Conservation (phyloP, 2,797 vertebrate species). For the Bucorvus abyssinicus region DNA sequence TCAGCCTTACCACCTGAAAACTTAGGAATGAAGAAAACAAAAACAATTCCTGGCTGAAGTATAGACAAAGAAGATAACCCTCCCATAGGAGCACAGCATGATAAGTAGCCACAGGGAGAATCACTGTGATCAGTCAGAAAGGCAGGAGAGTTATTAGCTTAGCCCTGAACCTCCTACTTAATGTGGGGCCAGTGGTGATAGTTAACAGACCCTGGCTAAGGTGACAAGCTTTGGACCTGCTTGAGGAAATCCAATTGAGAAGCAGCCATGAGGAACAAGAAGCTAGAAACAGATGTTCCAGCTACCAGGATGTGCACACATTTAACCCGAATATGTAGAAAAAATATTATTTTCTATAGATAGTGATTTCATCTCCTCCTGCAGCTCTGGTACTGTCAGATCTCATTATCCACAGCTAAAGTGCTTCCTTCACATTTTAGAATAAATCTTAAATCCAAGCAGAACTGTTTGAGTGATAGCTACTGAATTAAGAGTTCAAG, state of each 20-base stretch:
- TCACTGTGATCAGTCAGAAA: slow-evolving; percentile 88
- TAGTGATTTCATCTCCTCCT: slow-evolving; percentile 51
- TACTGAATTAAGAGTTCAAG: neutral
- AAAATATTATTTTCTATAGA: slow-evolving; percentile 66
- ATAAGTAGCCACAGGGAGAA: slow-evolving; percentile 75
- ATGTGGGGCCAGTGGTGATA: slow-evolving; percentile 94
- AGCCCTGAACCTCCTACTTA: slow-evolving; percentile 99
- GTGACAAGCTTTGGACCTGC: slow-evolving; percentile 98
- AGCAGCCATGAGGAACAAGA: slow-evolving; percentile 99
- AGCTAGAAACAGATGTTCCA: slow-evolving; percentile 97
- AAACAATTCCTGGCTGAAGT: slow-evolving; percentile 49
- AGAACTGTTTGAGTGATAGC: slow-evolving; percentile 17
- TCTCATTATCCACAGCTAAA: slow-evolving; percentile 42
- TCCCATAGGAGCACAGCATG: slow-evolving; percentile 71
- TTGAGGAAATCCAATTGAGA: slow-evolving; percentile 99
- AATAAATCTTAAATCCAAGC: slow-evolving; percentile 52
- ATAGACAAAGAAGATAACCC: slow-evolving; percentile 69
- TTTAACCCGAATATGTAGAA: slow-evolving; percentile 82
- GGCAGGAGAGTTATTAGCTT: slow-evolving; percentile 98
- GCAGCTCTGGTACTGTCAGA: slow-evolving; percentile 26
- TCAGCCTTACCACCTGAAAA: neutral
- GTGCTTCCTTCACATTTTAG: slow-evolving; percentile 32
- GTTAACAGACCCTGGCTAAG: slow-evolving; percentile 97
- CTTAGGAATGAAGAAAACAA: slow-evolving; percentile 3
- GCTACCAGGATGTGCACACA: slow-evolving; percentile 76